These are phyloP conservation scores for Drosophila tristis DNA, from an alignment of 1,140 invertebrate genomes.

Conservation along the genomic window DNA sequence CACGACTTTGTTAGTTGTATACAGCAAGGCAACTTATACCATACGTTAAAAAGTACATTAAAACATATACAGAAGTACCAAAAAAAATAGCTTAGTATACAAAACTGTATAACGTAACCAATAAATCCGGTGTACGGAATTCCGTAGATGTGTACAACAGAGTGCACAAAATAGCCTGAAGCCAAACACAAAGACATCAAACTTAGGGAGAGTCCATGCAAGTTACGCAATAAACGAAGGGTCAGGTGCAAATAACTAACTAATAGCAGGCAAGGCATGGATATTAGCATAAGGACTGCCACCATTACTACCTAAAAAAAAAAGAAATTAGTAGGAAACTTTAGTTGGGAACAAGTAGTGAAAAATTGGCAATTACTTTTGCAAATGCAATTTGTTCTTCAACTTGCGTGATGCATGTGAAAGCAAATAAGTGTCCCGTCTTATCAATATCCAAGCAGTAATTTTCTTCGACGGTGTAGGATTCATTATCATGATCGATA, in stretches of 20 bases:
- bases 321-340: not conserved
- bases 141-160: constrained; percentile 73
- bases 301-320: constrained; percentile 55
- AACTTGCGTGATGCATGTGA: constrained; percentile 75
- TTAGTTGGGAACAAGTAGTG: not conserved
- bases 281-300: constrained; percentile 75
- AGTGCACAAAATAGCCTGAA: constrained; percentile 77
- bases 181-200: constrained; percentile 76
- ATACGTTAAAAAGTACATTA: constrained; percentile 77
- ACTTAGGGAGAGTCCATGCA: constrained; percentile 74
- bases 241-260: constrained; percentile 74
- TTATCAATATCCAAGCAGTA: constrained; percentile 79
- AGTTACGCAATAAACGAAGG: constrained; percentile 55
- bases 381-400: constrained; percentile 68
- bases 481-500: constrained; percentile 73
- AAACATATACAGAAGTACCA: constrained; percentile 79
- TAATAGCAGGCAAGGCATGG: constrained; percentile 74
- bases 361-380: constrained; percentile 20
- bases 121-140: constrained; percentile 61
- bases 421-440: constrained; percentile 69
- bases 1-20: constrained; percentile 54
- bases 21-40: constrained; percentile 70
- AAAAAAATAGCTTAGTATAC: constrained; percentile 76
- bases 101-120: constrained; percentile 78
- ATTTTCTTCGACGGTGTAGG: constrained; percentile 64